Percentiles rank a stretch among this genome's conserved stretches.
These are phyloP conservation scores for Mycteria americana DNA, from an alignment of 2,797 vertebrate genomes.

Conservation along the genomic window DNA sequence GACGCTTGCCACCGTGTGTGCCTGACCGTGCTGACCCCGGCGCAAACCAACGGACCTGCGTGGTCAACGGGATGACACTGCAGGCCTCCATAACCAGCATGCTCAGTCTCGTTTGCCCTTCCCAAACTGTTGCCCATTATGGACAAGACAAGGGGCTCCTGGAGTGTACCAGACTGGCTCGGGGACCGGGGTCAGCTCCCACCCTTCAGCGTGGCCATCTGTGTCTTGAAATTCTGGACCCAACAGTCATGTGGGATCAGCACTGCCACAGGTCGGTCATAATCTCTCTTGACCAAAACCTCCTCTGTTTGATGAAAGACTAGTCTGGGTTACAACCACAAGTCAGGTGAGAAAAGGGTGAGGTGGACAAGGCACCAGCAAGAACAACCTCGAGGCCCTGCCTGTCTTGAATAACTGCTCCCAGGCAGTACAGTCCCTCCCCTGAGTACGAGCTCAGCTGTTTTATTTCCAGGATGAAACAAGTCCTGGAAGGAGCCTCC, in stretches of 20 bases:
- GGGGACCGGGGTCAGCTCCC: background rate
- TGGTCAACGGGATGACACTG: no score
- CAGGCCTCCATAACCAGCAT: background rate
- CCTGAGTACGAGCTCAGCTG: background rate
- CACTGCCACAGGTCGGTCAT: background rate
- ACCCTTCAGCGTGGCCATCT: background rate
- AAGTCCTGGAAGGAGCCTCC: background rate
- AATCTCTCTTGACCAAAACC: background rate
- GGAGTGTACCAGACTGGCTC: background rate
- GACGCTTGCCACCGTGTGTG: background rate
- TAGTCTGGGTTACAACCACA: background rate
- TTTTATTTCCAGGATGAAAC: background rate
- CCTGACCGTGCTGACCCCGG: background rate
- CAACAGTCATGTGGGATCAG: background rate
- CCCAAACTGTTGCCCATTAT: background rate
- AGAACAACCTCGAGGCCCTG: rapidly evolving
- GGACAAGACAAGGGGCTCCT: background rate
- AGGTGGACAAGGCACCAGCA: background rate
- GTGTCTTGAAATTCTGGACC: background rate
- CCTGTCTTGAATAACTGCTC: background rate
- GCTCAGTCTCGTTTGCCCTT: background rate
- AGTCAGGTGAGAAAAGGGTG: background rate
- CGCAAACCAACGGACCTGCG: rapidly evolving
- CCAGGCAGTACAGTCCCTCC: background rate
- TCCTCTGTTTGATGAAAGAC: background rate